phyloP scores from a whole-genome alignment of 1,140 invertebrate species.

The Macrocentrus cingulum region DNA sequence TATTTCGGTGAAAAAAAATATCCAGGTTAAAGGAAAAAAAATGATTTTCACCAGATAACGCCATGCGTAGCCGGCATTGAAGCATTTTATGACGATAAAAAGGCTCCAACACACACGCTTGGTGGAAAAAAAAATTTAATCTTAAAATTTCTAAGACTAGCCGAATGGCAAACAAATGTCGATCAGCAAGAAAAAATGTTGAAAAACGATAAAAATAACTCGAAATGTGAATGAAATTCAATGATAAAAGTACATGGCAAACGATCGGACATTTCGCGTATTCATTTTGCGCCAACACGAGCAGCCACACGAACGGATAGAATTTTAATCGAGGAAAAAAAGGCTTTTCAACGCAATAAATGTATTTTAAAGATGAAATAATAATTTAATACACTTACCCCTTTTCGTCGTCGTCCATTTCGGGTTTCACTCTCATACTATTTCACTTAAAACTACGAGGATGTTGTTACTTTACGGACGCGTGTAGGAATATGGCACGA shows the following conservation, averaged over 20 bases:
- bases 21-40: too few relatives aligned
- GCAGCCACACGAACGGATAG: slow-evolving; percentile 16
- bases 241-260: slow-evolving; percentile 1
- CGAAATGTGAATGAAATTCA: slow-evolving; percentile 13
- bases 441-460: slow-evolving; percentile 57
- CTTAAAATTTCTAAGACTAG: neutral
- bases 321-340: slow-evolving; percentile 15
- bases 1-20: too few relatives aligned
- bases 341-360: slow-evolving; percentile 20
- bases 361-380: slow-evolving; percentile 6
- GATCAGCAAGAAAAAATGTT: slow-evolving; percentile 40
- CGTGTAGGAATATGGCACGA: slow-evolving; percentile 57
- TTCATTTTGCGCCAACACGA: slow-evolving; percentile 11
- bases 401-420: slow-evolving; percentile 64
- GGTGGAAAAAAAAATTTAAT: slow-evolving; percentile 14
- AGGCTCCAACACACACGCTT: slow-evolving; percentile 19
- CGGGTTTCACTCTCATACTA: slow-evolving; percentile 63
- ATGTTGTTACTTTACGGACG: slow-evolving; percentile 48
- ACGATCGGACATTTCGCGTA: slow-evolving; percentile 34
- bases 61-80: slow-evolving; percentile 21
- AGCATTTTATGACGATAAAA: slow-evolving; percentile 17
- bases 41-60: too few relatives aligned
- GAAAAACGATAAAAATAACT: slow-evolving; percentile 3
- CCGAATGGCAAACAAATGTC: slow-evolving; percentile 17
- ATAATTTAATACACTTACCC: slow-evolving; percentile 46